Evolutionary conservation across 2,888 invertebrate genomes (phyloP), one percentile per base, ranked within the genome.

Genomic region (Frankliniella intonsa): DNA sequence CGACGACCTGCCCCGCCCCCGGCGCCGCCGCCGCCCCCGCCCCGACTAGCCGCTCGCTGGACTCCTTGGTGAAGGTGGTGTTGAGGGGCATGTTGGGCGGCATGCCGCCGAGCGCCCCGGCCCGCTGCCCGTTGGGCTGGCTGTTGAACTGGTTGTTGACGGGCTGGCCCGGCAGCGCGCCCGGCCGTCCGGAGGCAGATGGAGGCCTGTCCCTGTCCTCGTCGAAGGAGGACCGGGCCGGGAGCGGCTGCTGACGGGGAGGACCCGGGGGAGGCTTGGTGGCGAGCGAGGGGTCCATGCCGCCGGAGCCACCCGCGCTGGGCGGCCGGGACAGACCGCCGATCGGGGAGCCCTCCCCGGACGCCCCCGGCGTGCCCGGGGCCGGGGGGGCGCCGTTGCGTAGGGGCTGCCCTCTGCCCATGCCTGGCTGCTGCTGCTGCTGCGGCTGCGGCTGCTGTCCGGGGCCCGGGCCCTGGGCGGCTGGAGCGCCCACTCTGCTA

Each of bases 51-150:
- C 69, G 69, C 25, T 76, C 69, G 69, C 69, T 76, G 22, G 69
- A 25, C 69, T 76, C 69, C 69, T 76, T 76, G 69, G 69, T 76
- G 69, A 22, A 76, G 25, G 69, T 76, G 25, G 69, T 76, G 69
- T 76, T 76, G 69, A 76, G 69, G 25, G 69, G 69, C 22, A 76
- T 25, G 69, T 76, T 76, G 22, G 69, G 22, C 25, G 69, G 69
- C 25, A 25, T 22, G 25, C 22, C 25, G 69, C 12, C 12, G 22
- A 22, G 22, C 69, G 12, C 12, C 3, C 25, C 25, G 55, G 11
- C 17, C 22, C 22, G 19, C 69, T 69, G 65, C 19, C n/a, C n/a
- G 65, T n/a, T n/a, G 9, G 65, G 65, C 65, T n/a, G 55, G 55
- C 14, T 19, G 55, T 12, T 22, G n/a, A 22, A 22, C 22, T 69